Evolutionary conservation across 2,113 vertebrate species (phyloP), one percentile per base, ranked within the genome.

Genomic region (Gila orcuttii): DNA sequence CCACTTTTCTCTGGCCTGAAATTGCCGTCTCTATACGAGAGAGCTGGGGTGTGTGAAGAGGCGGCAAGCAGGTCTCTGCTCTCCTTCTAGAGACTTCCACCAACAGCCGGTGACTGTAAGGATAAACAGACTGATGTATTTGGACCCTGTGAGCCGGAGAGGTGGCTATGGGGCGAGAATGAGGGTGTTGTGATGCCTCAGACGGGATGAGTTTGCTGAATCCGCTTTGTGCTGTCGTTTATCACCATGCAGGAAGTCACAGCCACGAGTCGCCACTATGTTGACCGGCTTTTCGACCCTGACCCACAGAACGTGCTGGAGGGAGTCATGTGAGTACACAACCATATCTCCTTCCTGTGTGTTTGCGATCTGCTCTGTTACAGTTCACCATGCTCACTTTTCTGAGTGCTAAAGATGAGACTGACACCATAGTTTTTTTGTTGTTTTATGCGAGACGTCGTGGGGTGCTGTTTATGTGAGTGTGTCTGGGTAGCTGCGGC

Each of bases 291-390:
- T 91, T 99, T 99, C 92, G 97, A 99, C 94, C 97, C 98, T 28
- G 97, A 99, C 94, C 98, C 98, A 91, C 97, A 99, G 92, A 99
- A 99, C 92, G 98, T 99, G 91, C 96, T 99, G 88, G 97, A 99
- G 94, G 98, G 98, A 96, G 98, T 99, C 94, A 97, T 99, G 98
- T 99, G 96, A 99, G 98, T 98, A 93, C 15, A 9, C 62, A 82
- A 23, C 17, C 59, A 17, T 85, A 13, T 50, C 19, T 77, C 60
- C 47, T 21, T 79, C 19, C 3, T 68, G 23, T n/a, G 28, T 28
- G 19, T 5, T 23, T 23, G 68, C 19, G 33, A 33, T 23, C 33
- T 39, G 9, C 10, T 64, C 62, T 47, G 33, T 36, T 57, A 15
- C 36, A 25, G 57, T 17, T 80, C 36, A 66, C 42, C 28, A 10